Base-by-base conservation (phyloP, 2,113 vertebrate species). In the Cebidichthys violaceus region DNA sequence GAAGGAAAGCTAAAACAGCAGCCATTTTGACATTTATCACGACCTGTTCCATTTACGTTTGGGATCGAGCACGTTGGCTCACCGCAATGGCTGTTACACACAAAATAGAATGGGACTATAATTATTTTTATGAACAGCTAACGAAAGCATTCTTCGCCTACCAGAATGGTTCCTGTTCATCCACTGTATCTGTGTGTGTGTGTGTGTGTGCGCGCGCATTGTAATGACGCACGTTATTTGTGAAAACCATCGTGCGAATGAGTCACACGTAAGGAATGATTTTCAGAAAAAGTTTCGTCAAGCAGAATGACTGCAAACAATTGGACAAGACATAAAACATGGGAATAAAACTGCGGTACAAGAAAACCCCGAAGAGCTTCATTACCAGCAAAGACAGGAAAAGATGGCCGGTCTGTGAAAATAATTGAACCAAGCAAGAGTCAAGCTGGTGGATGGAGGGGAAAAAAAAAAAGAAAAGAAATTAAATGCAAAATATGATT, bases 401-500 rank as follows among this genome's bases (percentile, higher is more conserved):
- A 84, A 90, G 82, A 88, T 66, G 84, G 88, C 81, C 60, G 27
- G 50, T 81, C 84, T 68, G 62, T 79, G 88, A 83, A 91, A 91
- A 90, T 90, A 93, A 92, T 89, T 93, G 91, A 92, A 91, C 82
- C 75, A 60, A 87, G 85, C 73, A 88, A 87, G 86, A 90, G 78
- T 87, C 84, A 88, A 91, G 81, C 80, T 81, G 71, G 78, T 77
- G 69, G 90, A 84, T 62, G 75, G 70, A 10, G 22, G n/a, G n/a
- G n/a, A n/a, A n/a, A n/a, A 6, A 31, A 73, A 89, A 85, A 72
- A 75, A 84, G 77, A 75, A 73, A 65, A 59, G 0, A 60, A 60
- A 60, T 33, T 62, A 86, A 92, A 87, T 82, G 82, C 80, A 90
- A 88, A 92, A 86, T 90, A 90, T 93, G 92, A 93, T 94, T 92